Percentiles rank a stretch among this genome's conserved stretches.
Conservation (phyloP, 2,888 invertebrate genomes). For the Odontocolon sp. region DNA sequence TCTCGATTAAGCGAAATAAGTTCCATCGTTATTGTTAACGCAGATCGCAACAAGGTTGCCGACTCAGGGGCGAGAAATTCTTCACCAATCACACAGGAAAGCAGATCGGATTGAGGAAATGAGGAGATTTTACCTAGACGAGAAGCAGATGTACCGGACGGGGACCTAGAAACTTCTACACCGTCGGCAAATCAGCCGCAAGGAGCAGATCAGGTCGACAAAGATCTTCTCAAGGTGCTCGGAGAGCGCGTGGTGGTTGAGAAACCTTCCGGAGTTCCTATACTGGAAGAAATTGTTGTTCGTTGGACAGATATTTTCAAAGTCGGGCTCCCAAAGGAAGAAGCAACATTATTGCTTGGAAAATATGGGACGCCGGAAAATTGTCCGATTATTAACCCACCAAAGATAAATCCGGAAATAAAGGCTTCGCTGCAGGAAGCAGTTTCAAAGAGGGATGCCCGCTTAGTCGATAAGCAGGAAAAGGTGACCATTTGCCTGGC, state of each 20-base stretch:
- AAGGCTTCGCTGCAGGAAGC: constrained; percentile 9
- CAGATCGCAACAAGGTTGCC: no score
- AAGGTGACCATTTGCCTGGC: constrained; percentile 40
- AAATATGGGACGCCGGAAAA: constrained; percentile 1
- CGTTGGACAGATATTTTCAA: neutral
- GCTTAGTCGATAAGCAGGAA: constrained; percentile 45
- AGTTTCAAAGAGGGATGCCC: constrained; percentile 39
- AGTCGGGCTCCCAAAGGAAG: constrained; percentile 6
- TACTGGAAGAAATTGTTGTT: constrained; percentile 5
- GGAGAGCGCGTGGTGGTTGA: constrained; percentile 3
- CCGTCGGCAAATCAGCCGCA: no score
- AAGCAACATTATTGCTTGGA: neutral
- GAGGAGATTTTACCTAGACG: no score
- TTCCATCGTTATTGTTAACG: no score
- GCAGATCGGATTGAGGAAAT: no score
- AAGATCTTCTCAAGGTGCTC: constrained; percentile 9
- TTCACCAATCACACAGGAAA: no score
- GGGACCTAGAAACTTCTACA: no score
- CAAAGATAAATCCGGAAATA: neutral
- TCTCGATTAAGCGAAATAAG: no score
- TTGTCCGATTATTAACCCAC: neutral
- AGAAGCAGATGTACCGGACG: no score
- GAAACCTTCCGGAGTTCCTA: neutral
- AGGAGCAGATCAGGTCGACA: no score
- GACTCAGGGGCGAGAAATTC: no score